A percentile compares a stretch with the other conserved stretches of the same genome.
These are phyloP conservation scores for Nestor notabilis DNA, from an alignment of 2,113 vertebrate species.

Conservation along the genomic window DNA sequence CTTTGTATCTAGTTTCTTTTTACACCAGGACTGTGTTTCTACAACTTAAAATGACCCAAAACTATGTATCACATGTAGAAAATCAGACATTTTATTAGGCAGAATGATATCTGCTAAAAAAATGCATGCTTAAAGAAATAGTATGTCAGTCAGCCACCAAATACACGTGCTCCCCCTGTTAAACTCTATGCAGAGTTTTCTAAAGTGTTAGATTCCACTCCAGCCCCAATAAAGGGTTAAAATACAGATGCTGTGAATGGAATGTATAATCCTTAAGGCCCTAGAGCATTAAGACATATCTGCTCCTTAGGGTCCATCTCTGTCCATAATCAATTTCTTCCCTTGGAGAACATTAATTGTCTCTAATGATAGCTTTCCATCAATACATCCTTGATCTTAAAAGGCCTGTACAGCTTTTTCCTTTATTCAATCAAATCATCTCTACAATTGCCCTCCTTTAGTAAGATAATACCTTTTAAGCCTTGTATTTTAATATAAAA, in stretches of 20 bases:
- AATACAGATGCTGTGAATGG: conserved; percentile 78
- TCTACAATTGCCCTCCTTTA: conserved; percentile 87
- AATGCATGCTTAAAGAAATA: neutral
- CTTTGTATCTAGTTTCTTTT: neutral
- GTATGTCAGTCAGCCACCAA: neutral
- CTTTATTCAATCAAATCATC: conserved; percentile 96
- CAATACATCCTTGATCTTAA: conserved; percentile 92
- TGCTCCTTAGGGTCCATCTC: conserved; percentile 85
- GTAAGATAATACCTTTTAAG: conserved; percentile 92
- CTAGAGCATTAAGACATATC: conserved; percentile 83
- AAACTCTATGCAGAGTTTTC: neutral
- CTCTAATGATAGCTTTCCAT: conserved; percentile 96
- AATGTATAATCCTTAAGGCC: conserved; percentile 81
- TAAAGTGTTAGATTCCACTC: neutral
- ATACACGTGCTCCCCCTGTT: neutral
- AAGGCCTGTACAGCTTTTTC: conserved; percentile 84
- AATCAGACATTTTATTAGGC: neutral
- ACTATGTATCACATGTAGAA: neutral
- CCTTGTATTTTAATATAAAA: conserved; percentile 94
- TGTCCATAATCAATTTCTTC: conserved; percentile 92
- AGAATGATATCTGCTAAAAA: neutral
- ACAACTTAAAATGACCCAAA: neutral
- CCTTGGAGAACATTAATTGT: conserved; percentile 91
- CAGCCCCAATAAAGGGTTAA: conserved; percentile 76
- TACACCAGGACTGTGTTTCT: neutral